Base-by-base conservation (phyloP, 2,113 vertebrate species). In the Thinocorus orbignyianus region DNA sequence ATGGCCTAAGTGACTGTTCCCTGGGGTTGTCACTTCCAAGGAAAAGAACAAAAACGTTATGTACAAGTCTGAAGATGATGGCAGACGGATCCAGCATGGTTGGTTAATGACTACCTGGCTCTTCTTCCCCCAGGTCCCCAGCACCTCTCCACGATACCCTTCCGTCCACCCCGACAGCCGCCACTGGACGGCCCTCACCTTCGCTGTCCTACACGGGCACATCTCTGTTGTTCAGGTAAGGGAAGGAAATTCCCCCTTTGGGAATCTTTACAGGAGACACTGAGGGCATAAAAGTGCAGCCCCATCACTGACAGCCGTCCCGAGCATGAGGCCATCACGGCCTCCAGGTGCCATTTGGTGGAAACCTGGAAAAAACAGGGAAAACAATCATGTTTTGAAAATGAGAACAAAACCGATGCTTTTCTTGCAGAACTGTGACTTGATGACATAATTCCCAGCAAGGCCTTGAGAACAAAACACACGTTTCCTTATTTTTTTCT, bases 181-280 rank as follows among this genome's bases (percentile, higher is more conserved):
- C 8, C 98, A 99, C 97, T 99, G 99, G 99, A 99, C 99, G 0
- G 98, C 99, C 0, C 98, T 99, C 55, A 99, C 99, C 2, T 99
- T 99, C 0, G 99, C 99, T 0, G 99, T 99, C 70, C 66, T 99
- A 14, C 99, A 99, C 0, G 99, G 99, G 58, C 99, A 99, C 97
- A 99, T 99, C 95, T 99, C 99, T 0, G 99, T 99, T 1, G 99
- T 99, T 5, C 99, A 99, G 99, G 99, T 99, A 49, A 95, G 98
- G n/a, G 9, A 66, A 61, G 52, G 13, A 30, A 33, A 74, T 11
- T 6, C 61, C 10, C 25, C 1, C 0, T 13, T 7, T 0, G 0
- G 62, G 48, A 64, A 49, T 13, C 48, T 68, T 55, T 22, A 5
- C 31, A 2, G 24, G 31, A 52, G 35, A 44, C 28, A 22, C 6